These are phyloP conservation scores for Aquatica leii DNA, from an alignment of 2,888 invertebrate species.

Conservation along the genomic window DNA sequence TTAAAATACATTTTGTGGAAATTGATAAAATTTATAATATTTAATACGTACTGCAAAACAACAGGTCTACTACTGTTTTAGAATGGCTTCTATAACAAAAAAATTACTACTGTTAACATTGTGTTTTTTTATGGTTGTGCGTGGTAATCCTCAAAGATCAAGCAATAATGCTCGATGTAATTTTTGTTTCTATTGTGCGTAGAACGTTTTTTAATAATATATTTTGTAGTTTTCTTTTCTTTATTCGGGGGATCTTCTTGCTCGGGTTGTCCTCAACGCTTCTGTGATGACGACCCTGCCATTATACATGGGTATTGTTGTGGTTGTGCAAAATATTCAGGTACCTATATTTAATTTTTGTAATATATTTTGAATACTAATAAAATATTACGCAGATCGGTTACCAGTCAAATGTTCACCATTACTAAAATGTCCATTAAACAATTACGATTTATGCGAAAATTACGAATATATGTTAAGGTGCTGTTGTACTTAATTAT, in stretches of 20 bases:
- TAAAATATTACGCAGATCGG: conserved; percentile 58
- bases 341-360: too few species aligned
- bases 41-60: conserved; percentile 5
- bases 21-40: conserved; percentile 13
- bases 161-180: background rate
- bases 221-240: conserved; percentile 51
- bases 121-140: background rate
- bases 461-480: conserved; percentile 73
- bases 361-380: conserved; percentile 13
- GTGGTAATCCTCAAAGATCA: background rate
- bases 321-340: conserved; percentile 67
- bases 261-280: conserved; percentile 66
- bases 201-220: background rate
- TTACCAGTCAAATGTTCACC: conserved; percentile 67
- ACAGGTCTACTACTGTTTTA: background rate
- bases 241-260: conserved; percentile 65
- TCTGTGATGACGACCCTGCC: conserved; percentile 69
- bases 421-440: conserved; percentile 66
- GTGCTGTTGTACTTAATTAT: conserved; percentile 66
- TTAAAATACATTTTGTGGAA: conserved; percentile 14
- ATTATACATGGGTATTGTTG: conserved; percentile 72
- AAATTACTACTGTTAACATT: background rate
- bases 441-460: conserved; percentile 66
- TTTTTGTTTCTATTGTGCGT: background rate
- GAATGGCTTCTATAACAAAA: background rate